These are phyloP conservation scores for Xylocopa sonorina DNA, from an alignment of 1,140 invertebrate genomes.

Conservation along the genomic window DNA sequence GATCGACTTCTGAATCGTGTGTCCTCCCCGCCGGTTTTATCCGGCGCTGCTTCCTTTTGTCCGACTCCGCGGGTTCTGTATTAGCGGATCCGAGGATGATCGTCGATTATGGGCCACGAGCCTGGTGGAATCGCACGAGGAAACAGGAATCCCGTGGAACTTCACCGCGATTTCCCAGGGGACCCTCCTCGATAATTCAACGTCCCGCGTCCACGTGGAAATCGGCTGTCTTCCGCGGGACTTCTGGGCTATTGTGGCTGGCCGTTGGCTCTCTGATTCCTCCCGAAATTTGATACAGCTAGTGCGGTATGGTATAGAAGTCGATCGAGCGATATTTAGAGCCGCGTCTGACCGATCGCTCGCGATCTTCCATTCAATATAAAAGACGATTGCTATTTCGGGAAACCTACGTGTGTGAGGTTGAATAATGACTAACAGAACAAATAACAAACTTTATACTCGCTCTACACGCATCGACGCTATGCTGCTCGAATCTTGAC, in stretches of 20 bases:
- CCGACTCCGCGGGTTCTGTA: conserved; percentile 38
- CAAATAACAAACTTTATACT: too few relatives aligned
- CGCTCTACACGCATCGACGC: too few relatives aligned
- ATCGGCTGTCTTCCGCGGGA: conserved; percentile 58
- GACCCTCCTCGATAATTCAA: conserved; percentile 64
- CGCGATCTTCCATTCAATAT: neutral
- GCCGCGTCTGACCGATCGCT: neutral
- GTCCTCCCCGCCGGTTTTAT: neutral
- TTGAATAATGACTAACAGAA: too few relatives aligned
- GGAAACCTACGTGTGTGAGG: too few relatives aligned
- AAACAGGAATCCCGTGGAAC: conserved; percentile 58
- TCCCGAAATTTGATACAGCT: conserved; percentile 8
- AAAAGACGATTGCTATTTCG: too few relatives aligned
- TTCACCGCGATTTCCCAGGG: conserved; percentile 66
- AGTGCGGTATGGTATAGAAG: neutral
- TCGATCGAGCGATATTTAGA: neutral
- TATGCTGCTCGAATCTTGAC: too few relatives aligned
- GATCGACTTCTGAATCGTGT: neutral
- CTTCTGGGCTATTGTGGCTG: conserved; percentile 44
- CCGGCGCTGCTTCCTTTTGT: neutral
- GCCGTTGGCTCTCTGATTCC: conserved; percentile 32
- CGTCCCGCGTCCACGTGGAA: conserved; percentile 48
- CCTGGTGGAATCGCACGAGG: conserved; percentile 20
- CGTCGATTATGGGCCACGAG: conserved; percentile 56
- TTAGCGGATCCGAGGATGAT: conserved; percentile 55